Conservation (phyloP, 2,888 invertebrate species). For the Trachelus stipa region DNA sequence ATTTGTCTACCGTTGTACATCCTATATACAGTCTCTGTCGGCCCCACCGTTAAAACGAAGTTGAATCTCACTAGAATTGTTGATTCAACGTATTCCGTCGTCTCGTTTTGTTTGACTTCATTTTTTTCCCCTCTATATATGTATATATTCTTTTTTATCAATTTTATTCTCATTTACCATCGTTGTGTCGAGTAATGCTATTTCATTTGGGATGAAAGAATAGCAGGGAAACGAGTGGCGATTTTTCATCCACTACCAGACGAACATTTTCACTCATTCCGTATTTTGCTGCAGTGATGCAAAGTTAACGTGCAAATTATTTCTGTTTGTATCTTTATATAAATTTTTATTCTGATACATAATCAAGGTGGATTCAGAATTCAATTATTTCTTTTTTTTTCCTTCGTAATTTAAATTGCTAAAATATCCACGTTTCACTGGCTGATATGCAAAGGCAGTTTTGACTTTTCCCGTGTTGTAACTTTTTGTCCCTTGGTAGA, state of each 20-base stretch:
- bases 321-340: not conserved
- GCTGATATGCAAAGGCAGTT: not conserved
- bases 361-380: not conserved
- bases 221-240: not conserved
- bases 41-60: slow-evolving; percentile 14
- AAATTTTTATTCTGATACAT: not conserved
- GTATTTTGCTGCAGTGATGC: not conserved
- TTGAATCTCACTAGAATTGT: slow-evolving; percentile 17
- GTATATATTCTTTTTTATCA: not conserved
- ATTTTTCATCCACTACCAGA: not conserved
- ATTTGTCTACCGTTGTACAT: not conserved
- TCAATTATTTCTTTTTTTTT: not conserved
- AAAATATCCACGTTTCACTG: not conserved
- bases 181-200: not conserved
- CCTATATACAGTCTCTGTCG: not conserved
- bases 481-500: not conserved
- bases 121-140: not conserved
- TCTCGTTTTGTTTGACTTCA: not conserved
- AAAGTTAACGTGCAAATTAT: not conserved
- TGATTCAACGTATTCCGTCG: slow-evolving; percentile 21
- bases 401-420: not conserved
- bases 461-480: not conserved
- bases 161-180: not conserved
- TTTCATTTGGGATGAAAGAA: not conserved
- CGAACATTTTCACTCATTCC: not conserved